Evolutionary conservation across 1,140 invertebrate species (phyloP).

Genomic region (Penaeus japonicus): DNA sequence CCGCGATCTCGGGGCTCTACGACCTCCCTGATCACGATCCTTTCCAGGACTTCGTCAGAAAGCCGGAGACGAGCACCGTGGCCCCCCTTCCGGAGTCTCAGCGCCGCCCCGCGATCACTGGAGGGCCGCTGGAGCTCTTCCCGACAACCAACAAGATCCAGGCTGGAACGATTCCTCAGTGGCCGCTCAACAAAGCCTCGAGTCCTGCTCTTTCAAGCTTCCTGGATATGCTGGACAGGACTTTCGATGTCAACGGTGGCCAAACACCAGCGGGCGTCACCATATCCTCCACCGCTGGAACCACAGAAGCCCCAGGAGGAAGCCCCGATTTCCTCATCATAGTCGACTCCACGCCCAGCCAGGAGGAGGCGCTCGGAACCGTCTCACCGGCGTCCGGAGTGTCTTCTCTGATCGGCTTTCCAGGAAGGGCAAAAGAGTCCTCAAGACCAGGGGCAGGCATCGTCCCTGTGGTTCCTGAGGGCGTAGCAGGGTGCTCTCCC

Average conservation of each 20-base stretch:
- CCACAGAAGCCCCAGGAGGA: not conserved
- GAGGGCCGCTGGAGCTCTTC: not conserved
- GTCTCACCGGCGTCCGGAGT: too few relatives aligned
- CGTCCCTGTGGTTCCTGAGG: slow-evolving; percentile 17
- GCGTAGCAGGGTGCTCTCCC: not conserved
- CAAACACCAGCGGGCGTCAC: not conserved
- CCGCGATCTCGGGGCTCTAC: slow-evolving; percentile 21
- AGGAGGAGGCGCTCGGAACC: too few relatives aligned
- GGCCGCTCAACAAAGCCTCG: not conserved
- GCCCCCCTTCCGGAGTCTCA: too few relatives aligned
- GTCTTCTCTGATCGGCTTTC: too few relatives aligned
- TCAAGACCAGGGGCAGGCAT: too few relatives aligned
- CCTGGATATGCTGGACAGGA: not conserved
- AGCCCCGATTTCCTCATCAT: not conserved
- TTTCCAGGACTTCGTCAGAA: not conserved
- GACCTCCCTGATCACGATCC: slow-evolving; percentile 19
- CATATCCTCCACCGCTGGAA: not conserved
- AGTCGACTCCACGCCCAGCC: not conserved
- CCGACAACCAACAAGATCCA: not conserved
- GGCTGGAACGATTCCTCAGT: not conserved
- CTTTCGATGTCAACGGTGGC: not conserved
- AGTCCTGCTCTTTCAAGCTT: not conserved
- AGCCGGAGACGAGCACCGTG: too few relatives aligned
- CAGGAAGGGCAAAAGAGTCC: too few relatives aligned
- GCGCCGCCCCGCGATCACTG: too few relatives aligned